Percentiles rank a stretch among this genome's conserved stretches.
Evolutionary conservation across 2,888 invertebrate genomes (phyloP).

Genomic region (Acrobasis consociella): DNA sequence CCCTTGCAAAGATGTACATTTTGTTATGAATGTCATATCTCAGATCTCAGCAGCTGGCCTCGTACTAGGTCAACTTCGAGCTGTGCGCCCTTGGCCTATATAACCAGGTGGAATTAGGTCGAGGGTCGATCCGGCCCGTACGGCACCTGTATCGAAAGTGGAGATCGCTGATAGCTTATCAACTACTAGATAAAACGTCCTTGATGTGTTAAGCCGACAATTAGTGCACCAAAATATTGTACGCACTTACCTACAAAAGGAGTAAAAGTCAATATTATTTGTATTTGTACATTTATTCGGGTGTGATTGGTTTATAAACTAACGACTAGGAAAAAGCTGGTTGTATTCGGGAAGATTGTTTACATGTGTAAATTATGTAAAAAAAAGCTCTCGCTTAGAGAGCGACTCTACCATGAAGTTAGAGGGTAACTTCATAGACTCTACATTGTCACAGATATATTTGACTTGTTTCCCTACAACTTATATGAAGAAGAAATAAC

Average conservation of each 20-base stretch:
- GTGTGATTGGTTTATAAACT: too few relatives aligned
- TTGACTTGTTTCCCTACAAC: too few relatives aligned
- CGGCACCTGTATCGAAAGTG: slow-evolving; percentile 43
- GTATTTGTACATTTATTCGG: too few relatives aligned
- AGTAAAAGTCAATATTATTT: too few relatives aligned
- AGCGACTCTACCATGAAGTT: too few relatives aligned
- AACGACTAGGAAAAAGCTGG: too few relatives aligned
- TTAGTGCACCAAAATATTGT: neutral
- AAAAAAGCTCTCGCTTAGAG: too few relatives aligned
- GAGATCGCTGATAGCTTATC: slow-evolving; percentile 41
- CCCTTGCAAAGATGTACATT: neutral
- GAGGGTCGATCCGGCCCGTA: slow-evolving; percentile 40
- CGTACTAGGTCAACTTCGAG: slow-evolving; percentile 47
- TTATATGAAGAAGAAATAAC: too few relatives aligned
- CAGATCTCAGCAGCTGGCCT: slow-evolving; percentile 33
- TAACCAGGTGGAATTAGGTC: slow-evolving; percentile 51
- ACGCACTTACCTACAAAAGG: neutral
- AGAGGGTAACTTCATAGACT: too few relatives aligned
- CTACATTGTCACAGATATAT: too few relatives aligned
- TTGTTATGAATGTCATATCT: slow-evolving; percentile 29
- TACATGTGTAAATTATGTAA: too few relatives aligned
- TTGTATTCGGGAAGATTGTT: too few relatives aligned
- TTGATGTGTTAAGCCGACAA: neutral
- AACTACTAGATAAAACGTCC: slow-evolving; percentile 8
- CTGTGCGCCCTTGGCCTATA: slow-evolving; percentile 64